phyloP scores from a whole-genome alignment of 2,797 vertebrate genomes.

The Thripadectes ignobilis region DNA sequence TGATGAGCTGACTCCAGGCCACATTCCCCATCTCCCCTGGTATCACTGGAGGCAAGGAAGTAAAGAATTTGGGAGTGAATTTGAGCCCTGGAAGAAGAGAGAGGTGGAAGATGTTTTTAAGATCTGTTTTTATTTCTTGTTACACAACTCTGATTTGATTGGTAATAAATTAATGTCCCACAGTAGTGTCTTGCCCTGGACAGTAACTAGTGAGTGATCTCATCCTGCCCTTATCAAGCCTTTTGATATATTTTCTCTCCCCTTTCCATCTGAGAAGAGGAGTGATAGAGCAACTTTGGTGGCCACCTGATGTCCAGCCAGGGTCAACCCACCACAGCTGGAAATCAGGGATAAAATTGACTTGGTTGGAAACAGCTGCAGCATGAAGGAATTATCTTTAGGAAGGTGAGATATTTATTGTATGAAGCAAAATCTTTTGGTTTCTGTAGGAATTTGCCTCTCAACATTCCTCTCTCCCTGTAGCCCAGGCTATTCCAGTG shows the following conservation, averaged over 20 bases:
- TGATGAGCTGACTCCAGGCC: background rate
- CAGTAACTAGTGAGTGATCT: background rate
- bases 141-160: background rate
- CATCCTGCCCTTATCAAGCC: background rate
- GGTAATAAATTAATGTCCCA: background rate
- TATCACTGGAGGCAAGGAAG: background rate
- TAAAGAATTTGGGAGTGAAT: background rate
- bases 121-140: background rate
- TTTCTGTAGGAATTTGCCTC: background rate
- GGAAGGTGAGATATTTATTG: background rate
- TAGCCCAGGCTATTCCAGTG: background rate
- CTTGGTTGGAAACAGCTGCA: background rate
- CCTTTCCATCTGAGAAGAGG: background rate
- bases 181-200: rapidly evolving
- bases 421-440: background rate
- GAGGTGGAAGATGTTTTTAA: background rate
- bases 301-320: background rate
- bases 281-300: background rate
- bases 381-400: background rate
- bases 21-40: rapidly evolving
- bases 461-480: background rate
- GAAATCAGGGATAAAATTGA: background rate
- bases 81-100: background rate
- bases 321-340: background rate
- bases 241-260: background rate